Evolutionary conservation across 1,140 invertebrate species (phyloP).

Genomic region (Leptinotarsa lineolata): DNA sequence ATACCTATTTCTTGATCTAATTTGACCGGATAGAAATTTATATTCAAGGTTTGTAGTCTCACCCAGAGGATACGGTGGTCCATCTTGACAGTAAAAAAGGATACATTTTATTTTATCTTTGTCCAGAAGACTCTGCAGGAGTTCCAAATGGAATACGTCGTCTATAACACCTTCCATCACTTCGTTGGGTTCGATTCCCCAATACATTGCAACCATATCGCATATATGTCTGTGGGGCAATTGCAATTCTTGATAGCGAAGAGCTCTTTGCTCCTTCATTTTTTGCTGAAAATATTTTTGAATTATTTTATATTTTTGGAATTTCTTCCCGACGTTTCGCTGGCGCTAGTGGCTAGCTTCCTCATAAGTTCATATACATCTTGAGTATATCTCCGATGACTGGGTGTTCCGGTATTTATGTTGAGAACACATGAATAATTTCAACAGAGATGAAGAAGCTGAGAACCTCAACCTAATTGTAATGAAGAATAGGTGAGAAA

Average conservation of each 20-base stretch:
- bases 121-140: constrained; percentile 61
- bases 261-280: constrained; percentile 46
- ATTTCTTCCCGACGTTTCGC: too few species aligned
- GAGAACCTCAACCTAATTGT: too few species aligned
- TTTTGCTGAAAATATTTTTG: constrained; percentile 37
- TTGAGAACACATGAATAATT: too few species aligned
- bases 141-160: constrained; percentile 62
- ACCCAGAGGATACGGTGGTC: constrained; percentile 58
- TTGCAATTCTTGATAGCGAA: constrained; percentile 59
- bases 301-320: too few species aligned
- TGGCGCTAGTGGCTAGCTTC: too few species aligned
- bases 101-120: constrained; percentile 58
- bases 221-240: constrained; percentile 66
- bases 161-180: constrained; percentile 70
- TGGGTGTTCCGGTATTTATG: too few species aligned
- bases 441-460: too few species aligned
- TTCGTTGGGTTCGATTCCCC: constrained; percentile 61
- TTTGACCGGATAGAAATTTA: constrained; percentile 12
- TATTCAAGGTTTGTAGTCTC: constrained; percentile 29
- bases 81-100: constrained; percentile 61
- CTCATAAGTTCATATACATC: too few species aligned
- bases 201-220: constrained; percentile 64
- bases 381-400: too few species aligned
- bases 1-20: too few species aligned
- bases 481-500: too few species aligned